phyloP scores from a whole-genome alignment of 2,888 invertebrate genomes.

The Drosophila neotestacea region DNA sequence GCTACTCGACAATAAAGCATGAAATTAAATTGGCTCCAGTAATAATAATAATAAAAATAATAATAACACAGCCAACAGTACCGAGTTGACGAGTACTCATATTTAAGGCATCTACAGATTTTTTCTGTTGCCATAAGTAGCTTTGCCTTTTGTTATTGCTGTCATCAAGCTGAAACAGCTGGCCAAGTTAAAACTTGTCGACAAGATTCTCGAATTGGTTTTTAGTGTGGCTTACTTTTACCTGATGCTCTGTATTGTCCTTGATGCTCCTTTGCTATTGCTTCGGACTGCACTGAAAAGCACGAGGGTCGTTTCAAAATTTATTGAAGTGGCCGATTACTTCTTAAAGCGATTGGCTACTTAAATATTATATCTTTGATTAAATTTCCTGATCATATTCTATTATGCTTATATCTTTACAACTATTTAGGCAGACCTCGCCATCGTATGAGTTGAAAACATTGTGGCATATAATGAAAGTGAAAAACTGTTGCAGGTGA shows the following conservation, averaged over 20 bases:
- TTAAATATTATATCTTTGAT: not conserved
- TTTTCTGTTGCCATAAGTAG: conserved; percentile 12
- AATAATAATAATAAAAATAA: conserved; percentile 52
- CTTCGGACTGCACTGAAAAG: not conserved
- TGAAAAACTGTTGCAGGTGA: conserved; percentile 70
- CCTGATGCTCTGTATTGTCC: conserved; percentile 41
- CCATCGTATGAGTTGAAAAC: conserved; percentile 12
- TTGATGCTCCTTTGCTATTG: conserved; percentile 17
- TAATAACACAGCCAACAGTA: conserved; percentile 33
- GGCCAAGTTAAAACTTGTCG: conserved; percentile 15
- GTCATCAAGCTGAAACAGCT: conserved; percentile 35
- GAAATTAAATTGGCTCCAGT: conserved; percentile 66
- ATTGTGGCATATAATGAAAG: conserved; percentile 65
- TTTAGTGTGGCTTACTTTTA: conserved; percentile 52
- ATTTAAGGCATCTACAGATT: conserved; percentile 10
- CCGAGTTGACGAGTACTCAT: not conserved
- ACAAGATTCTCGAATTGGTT: conserved; percentile 25
- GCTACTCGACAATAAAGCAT: conserved; percentile 37
- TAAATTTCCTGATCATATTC: not conserved
- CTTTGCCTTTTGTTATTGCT: conserved; percentile 27
- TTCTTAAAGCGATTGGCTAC: too few species aligned
- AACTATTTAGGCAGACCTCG: conserved; percentile 44
- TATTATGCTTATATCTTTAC: not conserved
- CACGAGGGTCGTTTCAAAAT: conserved; percentile 14
- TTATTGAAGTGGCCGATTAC: too few species aligned